phyloP scores from a whole-genome alignment of 2,797 vertebrate genomes.

The Squalus acanthias region DNA sequence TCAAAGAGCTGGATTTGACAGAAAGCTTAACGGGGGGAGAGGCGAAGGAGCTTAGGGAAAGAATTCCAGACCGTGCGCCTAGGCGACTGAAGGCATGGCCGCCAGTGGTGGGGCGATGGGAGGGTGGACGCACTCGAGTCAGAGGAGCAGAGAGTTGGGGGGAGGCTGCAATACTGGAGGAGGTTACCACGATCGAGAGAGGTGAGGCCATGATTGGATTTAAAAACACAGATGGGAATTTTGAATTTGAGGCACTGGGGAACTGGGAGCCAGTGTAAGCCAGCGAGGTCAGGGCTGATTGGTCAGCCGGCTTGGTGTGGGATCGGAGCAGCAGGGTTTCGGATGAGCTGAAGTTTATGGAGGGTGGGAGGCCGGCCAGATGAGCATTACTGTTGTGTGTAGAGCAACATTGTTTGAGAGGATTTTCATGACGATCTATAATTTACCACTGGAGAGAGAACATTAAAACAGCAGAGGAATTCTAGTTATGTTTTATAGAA shows the following conservation, averaged over 20 bases:
- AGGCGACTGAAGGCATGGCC: neutral
- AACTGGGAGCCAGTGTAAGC: neutral
- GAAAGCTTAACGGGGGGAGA: neutral
- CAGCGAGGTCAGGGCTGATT: neutral
- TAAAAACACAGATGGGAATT: neutral
- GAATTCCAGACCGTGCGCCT: neutral
- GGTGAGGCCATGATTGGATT: neutral
- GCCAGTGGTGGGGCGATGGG: neutral
- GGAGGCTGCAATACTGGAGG: neutral
- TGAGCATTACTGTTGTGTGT: neutral
- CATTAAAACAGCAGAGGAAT: neutral
- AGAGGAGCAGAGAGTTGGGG: neutral
- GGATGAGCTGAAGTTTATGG: neutral
- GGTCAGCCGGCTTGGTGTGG: neutral
- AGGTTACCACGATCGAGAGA: neutral
- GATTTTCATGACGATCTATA: neutral
- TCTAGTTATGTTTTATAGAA: neutral
- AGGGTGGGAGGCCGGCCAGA: neutral
- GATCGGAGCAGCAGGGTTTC: neutral
- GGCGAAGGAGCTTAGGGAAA: neutral
- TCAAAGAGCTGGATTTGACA: neutral
- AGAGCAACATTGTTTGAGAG: neutral
- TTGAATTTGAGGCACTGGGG: neutral
- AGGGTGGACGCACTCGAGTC: neutral
- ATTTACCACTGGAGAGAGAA: neutral